Evolutionary conservation across 2,888 invertebrate genomes (phyloP).

Genomic region (Drosophila buzzatii): DNA sequence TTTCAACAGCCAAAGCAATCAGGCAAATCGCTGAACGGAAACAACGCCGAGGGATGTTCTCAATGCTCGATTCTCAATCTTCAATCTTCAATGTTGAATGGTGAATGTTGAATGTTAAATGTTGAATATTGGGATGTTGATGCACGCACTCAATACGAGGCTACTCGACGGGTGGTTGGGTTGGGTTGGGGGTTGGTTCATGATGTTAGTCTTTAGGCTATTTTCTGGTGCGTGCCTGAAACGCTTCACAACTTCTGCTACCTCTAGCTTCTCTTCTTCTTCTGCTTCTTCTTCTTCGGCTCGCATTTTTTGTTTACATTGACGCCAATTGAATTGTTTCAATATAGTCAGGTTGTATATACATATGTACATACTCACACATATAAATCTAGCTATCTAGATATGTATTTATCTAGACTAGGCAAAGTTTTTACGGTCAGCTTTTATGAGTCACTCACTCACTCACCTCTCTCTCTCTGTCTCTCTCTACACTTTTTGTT

Average conservation of each 20-base stretch:
- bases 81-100: slow-evolving; percentile 21
- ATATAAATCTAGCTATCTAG: not conserved
- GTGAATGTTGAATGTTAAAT: slow-evolving; percentile 3
- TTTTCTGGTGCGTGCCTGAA: slow-evolving; percentile 49
- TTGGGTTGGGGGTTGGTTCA: slow-evolving; percentile 22
- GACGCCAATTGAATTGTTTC: slow-evolving; percentile 64
- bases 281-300: not conserved
- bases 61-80: slow-evolving; percentile 33
- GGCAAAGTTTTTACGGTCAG: slow-evolving; percentile 33
- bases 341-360: slow-evolving; percentile 14
- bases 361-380: not conserved
- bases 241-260: slow-evolving; percentile 36
- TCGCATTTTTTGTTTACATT: slow-evolving; percentile 59
- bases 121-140: slow-evolving; percentile 57
- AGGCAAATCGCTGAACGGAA: slow-evolving; percentile 68
- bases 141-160: slow-evolving; percentile 22
- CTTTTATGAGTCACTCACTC: slow-evolving; percentile 38
- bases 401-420: slow-evolving; percentile 2
- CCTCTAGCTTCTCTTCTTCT: not conserved
- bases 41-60: slow-evolving; percentile 62
- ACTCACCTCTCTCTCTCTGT: not conserved
- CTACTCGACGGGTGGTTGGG: slow-evolving; percentile 60
- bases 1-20: slow-evolving; percentile 78
- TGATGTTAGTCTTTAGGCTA: slow-evolving; percentile 31
- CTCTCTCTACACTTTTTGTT: not conserved